Evolutionary conservation across 2,888 invertebrate genomes (phyloP).

Genomic region (Cyrtodaria siliqua): DNA sequence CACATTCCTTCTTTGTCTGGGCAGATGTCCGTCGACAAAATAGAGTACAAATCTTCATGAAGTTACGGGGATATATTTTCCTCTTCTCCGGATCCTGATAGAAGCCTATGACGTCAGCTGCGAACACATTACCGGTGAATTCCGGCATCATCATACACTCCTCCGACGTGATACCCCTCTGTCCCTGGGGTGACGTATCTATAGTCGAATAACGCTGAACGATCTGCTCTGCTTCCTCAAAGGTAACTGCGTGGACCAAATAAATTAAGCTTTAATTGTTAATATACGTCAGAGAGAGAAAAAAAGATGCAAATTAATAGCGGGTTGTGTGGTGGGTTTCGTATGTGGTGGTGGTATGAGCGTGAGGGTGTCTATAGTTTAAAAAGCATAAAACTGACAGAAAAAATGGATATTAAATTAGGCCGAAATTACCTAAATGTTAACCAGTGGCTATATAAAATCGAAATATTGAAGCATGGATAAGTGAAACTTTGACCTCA

Average conservation of each 20-base stretch:
- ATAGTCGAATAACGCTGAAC: constrained; percentile 67
- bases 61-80: constrained; percentile 69
- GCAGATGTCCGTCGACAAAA: constrained; percentile 69
- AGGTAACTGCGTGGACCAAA: constrained; percentile 60
- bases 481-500: neutral
- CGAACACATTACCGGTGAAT: constrained; percentile 73
- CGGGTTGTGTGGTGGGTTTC: constrained; percentile 88
- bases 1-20: constrained; percentile 74
- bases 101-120: constrained; percentile 67
- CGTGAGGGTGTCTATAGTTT: constrained; percentile 87
- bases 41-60: constrained; percentile 69
- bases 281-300: neutral
- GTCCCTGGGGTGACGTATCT: constrained; percentile 68
- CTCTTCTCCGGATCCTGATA: constrained; percentile 61
- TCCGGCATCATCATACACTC: constrained; percentile 74
- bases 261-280: neutral
- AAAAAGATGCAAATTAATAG: no score
- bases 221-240: constrained; percentile 65
- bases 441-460: neutral
- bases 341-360: constrained; percentile 87
- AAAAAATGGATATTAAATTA: no score
- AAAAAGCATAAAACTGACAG: constrained; percentile 81
- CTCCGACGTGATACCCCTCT: constrained; percentile 66
- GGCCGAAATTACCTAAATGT: neutral
- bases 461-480: no score